Conservation (phyloP, 2,888 invertebrate species). For the Sarcophaga caerulescens region DNA sequence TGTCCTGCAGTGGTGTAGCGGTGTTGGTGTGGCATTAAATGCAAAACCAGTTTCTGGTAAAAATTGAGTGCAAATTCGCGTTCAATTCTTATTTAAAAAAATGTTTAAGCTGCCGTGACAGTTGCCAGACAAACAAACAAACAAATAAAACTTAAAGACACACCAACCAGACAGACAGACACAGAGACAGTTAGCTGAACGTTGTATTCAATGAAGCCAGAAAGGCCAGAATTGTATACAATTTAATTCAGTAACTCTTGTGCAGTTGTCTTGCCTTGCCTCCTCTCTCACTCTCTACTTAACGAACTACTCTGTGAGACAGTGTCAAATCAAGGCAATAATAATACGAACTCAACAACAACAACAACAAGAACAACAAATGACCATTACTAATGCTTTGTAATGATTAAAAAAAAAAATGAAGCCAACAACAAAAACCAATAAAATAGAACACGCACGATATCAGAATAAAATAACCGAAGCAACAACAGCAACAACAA, state of each 20-base stretch:
- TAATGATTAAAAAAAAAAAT: not conserved
- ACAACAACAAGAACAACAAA: conserved; percentile 9
- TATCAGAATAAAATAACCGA: conserved; percentile 44
- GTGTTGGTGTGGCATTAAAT: conserved; percentile 9
- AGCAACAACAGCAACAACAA: too few species aligned
- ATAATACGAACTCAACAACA: conserved; percentile 28
- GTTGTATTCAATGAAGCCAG: conserved; percentile 7
- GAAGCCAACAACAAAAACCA: conserved; percentile 29
- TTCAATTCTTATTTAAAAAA: conserved; percentile 56
- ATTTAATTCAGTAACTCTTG: conserved; percentile 2
- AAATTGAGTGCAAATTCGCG: conserved; percentile 68
- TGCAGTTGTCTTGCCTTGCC: not conserved
- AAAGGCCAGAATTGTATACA: conserved; percentile 27
- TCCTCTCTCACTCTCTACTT: not conserved
- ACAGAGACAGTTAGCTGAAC: not conserved
- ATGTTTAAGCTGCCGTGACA: conserved; percentile 64
- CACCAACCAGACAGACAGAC: conserved; percentile 16
- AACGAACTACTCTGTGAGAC: not conserved
- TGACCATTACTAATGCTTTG: not conserved
- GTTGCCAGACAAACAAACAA: conserved; percentile 62
- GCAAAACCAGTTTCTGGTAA: conserved; percentile 65
- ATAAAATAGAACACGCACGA: conserved; percentile 56
- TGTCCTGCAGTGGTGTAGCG: not conserved
- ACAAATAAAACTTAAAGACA: conserved; percentile 24
- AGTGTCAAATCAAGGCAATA: conserved; percentile 30